Evolutionary conservation across 2,797 vertebrate species (phyloP), one percentile per base, ranked within the genome.

Genomic region (Manis javanica): DNA sequence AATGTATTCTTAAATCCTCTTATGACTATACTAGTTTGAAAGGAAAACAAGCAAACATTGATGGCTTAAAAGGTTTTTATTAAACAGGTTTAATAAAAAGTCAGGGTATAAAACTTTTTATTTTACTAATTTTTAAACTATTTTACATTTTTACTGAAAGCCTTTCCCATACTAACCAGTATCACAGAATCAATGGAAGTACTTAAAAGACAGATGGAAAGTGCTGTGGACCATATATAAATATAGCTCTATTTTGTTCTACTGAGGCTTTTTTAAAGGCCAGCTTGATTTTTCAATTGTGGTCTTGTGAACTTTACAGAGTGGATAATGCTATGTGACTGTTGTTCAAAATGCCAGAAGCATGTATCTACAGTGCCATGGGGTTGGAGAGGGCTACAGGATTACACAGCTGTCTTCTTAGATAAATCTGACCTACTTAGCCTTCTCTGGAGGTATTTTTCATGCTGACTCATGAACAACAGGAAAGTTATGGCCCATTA

Each of bases 351-450:
- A 95, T 79, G 95, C 87, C 88, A 85, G 53, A 79, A 95, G 42
- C 59, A 11, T 55, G 69, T 97, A 92, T 97, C 93, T 96, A 34
- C 34, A 66, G 57, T 64, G 72, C 88, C 86, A 66, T 18, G 59
- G 55, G 78, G 42, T 14, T 15, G 83, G 0, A 5, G 91, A 57
- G 92, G 83, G 87, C 12, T 26, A 69, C 57, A 8, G 88, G 1
- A 91, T 95, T 95, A 95, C 34, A 55, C 93, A 93, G 79, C 88
- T 97, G 92, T 97, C 95, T 94, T 97, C 94, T 97, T 96, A 96
- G 13, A 97, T 98, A 98, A 97, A 97, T 96, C 96, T 61, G 24
- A 98, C 97, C 97, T 90, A 94, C 96, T 83, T 96, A 81, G 53
- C 10, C 94, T 85, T 93, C 51, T 4, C 89, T 66, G 85, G 84